phyloP scores from a whole-genome alignment of 1,140 invertebrate species.

The Leucophenga varia region DNA sequence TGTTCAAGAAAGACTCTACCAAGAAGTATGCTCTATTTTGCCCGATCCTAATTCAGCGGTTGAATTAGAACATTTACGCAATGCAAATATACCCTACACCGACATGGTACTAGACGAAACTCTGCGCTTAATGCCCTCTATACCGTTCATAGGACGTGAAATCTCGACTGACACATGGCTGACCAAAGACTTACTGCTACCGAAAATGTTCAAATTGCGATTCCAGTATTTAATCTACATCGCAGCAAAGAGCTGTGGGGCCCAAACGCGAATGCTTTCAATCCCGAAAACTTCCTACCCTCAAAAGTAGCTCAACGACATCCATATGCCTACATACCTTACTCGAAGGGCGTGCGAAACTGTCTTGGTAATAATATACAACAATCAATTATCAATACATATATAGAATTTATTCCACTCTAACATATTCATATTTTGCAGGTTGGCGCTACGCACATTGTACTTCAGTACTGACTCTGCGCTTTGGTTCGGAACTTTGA shows the following conservation, averaged over 20 bases:
- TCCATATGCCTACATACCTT: slow-evolving; percentile 59
- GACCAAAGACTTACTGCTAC: slow-evolving; percentile 17
- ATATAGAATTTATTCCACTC: not conserved
- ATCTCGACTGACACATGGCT: not conserved
- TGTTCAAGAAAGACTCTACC: slow-evolving; percentile 17
- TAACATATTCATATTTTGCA: too few relatives aligned
- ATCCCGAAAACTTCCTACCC: slow-evolving; percentile 63
- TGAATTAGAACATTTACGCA: slow-evolving; percentile 8
- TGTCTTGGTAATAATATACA: slow-evolving; percentile 60
- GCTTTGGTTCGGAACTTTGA: slow-evolving; percentile 30
- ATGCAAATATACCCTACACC: slow-evolving; percentile 16
- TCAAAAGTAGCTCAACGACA: slow-evolving; percentile 45
- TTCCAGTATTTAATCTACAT: slow-evolving; percentile 21
- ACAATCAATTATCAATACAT: too few relatives aligned
- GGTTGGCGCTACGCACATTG: slow-evolving; percentile 34
- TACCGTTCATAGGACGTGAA: slow-evolving; percentile 21
- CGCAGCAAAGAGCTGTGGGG: slow-evolving; percentile 26
- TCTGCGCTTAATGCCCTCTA: slow-evolving; percentile 19
- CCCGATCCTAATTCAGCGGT: not conserved
- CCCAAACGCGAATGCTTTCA: slow-evolving; percentile 62
- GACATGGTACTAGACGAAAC: slow-evolving; percentile 23
- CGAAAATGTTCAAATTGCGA: slow-evolving; percentile 18
- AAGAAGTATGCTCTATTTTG: slow-evolving; percentile 13
- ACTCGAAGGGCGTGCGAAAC: slow-evolving; percentile 62
- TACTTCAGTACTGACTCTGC: slow-evolving; percentile 22